Evolutionary conservation across 2,797 vertebrate species (phyloP).

Genomic region (Ctenopoma multispine): DNA sequence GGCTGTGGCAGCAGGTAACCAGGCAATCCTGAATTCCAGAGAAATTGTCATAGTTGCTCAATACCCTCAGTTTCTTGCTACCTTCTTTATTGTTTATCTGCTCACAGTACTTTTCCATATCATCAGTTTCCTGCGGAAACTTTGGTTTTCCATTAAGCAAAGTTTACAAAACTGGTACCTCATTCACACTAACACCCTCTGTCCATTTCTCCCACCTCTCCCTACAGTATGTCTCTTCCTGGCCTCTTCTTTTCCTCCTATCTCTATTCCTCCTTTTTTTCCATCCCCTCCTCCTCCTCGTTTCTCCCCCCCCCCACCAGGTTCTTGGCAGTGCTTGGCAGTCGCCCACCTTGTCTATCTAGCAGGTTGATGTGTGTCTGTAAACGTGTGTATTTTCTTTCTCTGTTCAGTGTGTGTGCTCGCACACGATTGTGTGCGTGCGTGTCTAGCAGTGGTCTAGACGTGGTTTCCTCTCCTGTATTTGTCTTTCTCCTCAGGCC

Average conservation of each 20-base stretch:
- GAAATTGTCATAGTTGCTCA: not conserved
- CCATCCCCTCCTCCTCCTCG: constrained; percentile 25
- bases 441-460: constrained; percentile 74
- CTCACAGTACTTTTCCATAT: constrained; percentile 43
- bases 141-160: constrained; percentile 18
- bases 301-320: constrained; percentile 33
- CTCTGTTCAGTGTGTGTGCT: constrained; percentile 33
- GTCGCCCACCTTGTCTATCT: constrained; percentile 78
- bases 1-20: not conserved
- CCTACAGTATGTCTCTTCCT: constrained; percentile 15
- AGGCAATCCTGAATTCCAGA: not conserved
- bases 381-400: constrained; percentile 51
- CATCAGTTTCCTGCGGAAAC: constrained; percentile 27
- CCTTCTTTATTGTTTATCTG: constrained; percentile 16
- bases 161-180: constrained; percentile 35
- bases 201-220: constrained; percentile 51
- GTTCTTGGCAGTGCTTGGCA: constrained; percentile 76
- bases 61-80: not conserved
- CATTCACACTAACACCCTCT: constrained; percentile 36
- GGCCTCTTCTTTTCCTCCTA: constrained; percentile 50
- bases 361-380: constrained; percentile 75
- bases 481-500: constrained; percentile 83
- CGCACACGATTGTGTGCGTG: constrained; percentile 41
- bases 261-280: constrained; percentile 59
- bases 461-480: constrained; percentile 83